Evolutionary conservation across 2,888 invertebrate genomes (phyloP).

Genomic region (Epinotia brunnichana): DNA sequence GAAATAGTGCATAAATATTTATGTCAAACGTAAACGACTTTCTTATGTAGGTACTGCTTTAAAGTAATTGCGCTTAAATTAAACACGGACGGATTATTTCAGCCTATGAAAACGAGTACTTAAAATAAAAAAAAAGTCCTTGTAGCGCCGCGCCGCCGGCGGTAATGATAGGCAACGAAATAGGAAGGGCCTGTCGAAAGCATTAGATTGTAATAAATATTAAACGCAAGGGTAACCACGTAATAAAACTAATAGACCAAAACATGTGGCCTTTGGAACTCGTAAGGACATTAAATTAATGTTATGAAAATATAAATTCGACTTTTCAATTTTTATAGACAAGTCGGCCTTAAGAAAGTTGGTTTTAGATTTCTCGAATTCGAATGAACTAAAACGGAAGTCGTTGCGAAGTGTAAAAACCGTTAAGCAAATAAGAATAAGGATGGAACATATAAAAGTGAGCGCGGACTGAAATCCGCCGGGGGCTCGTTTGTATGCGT

Average conservation of each 20-base stretch:
- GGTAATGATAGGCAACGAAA: conserved; percentile 50
- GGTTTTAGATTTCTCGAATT: conserved; percentile 56
- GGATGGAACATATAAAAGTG: conserved; percentile 72
- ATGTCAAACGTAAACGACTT: conserved; percentile 23
- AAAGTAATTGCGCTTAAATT: conserved; percentile 14
- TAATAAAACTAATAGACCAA: conserved; percentile 77
- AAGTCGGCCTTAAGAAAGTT: conserved; percentile 76
- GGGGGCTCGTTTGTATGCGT: conserved; percentile 67
- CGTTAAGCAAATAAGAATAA: conserved; percentile 50
- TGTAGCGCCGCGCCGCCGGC: conserved; percentile 50
- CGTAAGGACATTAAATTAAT: conserved; percentile 67
- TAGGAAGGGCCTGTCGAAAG: conserved; percentile 68
- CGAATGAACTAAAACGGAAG: conserved; percentile 72
- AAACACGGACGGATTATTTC: conserved; percentile 15
- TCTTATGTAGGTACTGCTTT: neutral
- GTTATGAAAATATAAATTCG: conserved; percentile 71
- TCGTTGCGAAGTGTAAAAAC: conserved; percentile 50
- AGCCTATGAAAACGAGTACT: conserved; percentile 38
- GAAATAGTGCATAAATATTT: conserved; percentile 26
- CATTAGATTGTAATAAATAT: conserved; percentile 61
- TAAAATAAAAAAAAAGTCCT: conserved; percentile 53
- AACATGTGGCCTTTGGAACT: conserved; percentile 71
- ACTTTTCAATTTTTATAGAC: conserved; percentile 77
- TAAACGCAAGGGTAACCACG: conserved; percentile 76
- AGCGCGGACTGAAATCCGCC: conserved; percentile 66